Base-by-base conservation (phyloP, 2,888 invertebrate species). In the Lacanobia oleracea region DNA sequence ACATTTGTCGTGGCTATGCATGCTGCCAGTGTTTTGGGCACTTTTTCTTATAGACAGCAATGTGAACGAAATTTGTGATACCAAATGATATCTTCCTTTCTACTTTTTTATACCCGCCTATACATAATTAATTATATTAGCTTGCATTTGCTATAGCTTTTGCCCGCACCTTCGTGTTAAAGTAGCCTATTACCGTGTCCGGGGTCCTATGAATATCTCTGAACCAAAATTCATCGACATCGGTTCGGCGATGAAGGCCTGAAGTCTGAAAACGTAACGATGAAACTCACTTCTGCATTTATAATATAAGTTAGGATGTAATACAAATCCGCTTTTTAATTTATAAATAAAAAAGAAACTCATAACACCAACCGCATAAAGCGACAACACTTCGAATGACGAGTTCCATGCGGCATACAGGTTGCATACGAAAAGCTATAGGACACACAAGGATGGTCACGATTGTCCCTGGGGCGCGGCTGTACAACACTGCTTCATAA, bases 401-500 rank as follows among this genome's bases (percentile, higher is more conserved):
- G 45, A 82, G 67, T 69, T 77, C 67, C 60, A 69, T 67, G 72
- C 74, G 48, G 74, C 67, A 70, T 68, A 69, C 53, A 72, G 76
- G 67, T 72, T 74, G 67, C 66, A 73, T 75, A 69, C 78, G 43
- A 77, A 65, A 72, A 75, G 78, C 59, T 82, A 85, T 86, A 86
- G 53, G 68, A 79, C 79, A 84, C 75, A 73, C 70, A 72, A 72
- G 83, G 76, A 81, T 77, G 78, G 84, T 81, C 80, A 83, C 85
- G 83, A 86, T 86, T 86, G 89, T 89, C 91, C 91, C 90, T 79
- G 81, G 88, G 89, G 91, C 82, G 91, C 82, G 84, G 80, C 85
- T 84, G 76, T 67, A 72, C 83, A 85, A 87, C 88, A 91, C 89
- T 88, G 91, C 88, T 86, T 91, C 90, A 91, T 94, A 95, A 94